phyloP scores from a whole-genome alignment of 2,888 invertebrate species.

The Troilus luridus region DNA sequence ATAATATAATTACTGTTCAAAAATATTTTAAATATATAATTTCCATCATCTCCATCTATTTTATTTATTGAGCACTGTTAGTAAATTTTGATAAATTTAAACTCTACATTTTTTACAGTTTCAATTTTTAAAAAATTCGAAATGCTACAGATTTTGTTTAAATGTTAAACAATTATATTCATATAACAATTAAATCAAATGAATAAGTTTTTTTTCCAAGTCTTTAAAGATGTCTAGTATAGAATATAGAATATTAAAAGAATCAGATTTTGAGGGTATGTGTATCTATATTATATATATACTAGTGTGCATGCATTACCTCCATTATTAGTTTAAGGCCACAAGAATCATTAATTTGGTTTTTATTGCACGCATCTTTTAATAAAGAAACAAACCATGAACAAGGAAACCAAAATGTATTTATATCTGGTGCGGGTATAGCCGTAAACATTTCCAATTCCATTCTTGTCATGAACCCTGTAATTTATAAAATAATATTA shows the following conservation, averaged over 20 bases:
- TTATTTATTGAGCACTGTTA: background rate
- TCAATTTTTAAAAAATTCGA: too few species aligned
- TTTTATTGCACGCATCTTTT: slow-evolving; percentile 72
- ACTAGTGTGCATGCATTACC: slow-evolving; percentile 67
- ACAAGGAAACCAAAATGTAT: slow-evolving; percentile 78
- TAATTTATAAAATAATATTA: slow-evolving; percentile 46
- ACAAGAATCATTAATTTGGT: slow-evolving; percentile 72
- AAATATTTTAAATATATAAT: background rate
- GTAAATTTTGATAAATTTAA: background rate
- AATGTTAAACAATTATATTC: too few species aligned
- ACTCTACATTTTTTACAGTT: background rate
- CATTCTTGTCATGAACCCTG: slow-evolving; percentile 75
- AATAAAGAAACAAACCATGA: slow-evolving; percentile 76
- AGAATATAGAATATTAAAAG: background rate
- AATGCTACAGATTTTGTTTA: too few species aligned
- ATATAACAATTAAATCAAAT: background rate
- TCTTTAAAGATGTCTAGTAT: background rate
- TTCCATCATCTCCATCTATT: background rate
- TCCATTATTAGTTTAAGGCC: slow-evolving; percentile 75
- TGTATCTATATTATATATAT: too few species aligned
- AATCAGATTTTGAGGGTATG: too few species aligned
- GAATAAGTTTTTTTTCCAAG: background rate
- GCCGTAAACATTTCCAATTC: slow-evolving; percentile 74
- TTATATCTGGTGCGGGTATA: slow-evolving; percentile 75
- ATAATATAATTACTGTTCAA: background rate